Conservation (phyloP, 1,140 invertebrate species). For the Zelostemma sp. region DNA sequence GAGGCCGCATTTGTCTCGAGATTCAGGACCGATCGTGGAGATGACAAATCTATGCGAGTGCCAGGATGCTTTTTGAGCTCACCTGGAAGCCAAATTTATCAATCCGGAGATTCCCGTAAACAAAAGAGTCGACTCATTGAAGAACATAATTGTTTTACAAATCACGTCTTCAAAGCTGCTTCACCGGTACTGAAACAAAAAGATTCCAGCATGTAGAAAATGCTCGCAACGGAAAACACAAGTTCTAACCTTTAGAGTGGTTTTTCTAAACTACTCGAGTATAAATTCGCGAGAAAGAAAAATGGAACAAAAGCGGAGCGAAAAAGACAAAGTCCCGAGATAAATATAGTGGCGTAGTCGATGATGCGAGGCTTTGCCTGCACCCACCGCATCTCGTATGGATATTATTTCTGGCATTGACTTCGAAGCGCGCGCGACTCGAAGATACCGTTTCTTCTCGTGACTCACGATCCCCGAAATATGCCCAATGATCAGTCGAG, state of each 20-base stretch:
- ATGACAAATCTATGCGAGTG: conserved; percentile 60
- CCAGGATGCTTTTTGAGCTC: conserved; percentile 43
- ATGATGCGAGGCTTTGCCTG: conserved; percentile 56
- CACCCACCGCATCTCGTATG: conserved; percentile 31
- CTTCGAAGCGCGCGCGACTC: conserved; percentile 51
- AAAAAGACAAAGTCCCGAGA: conserved; percentile 46
- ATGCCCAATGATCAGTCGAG: conserved; percentile 48
- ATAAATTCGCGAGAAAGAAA: no score
- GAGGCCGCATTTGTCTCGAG: conserved; percentile 64
- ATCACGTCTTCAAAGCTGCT: background rate
- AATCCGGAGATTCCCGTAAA: conserved; percentile 42
- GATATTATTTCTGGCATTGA: conserved; percentile 68
- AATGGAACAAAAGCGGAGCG: conserved; percentile 27
- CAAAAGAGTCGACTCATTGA: background rate
- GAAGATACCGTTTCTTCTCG: conserved; percentile 51
- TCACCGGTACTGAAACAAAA: no score
- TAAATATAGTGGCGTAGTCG: conserved; percentile 64
- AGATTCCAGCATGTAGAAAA: no score
- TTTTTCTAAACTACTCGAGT: no score
- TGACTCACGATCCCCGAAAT: conserved; percentile 63
- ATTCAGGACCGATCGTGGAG: conserved; percentile 56
- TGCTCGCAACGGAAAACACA: no score
- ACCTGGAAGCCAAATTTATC: conserved; percentile 51
- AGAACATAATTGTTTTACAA: conserved; percentile 3
- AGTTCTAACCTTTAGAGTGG: no score